Evolutionary conservation across 2,888 invertebrate genomes (phyloP).

Genomic region (Melieria omissa): DNA sequence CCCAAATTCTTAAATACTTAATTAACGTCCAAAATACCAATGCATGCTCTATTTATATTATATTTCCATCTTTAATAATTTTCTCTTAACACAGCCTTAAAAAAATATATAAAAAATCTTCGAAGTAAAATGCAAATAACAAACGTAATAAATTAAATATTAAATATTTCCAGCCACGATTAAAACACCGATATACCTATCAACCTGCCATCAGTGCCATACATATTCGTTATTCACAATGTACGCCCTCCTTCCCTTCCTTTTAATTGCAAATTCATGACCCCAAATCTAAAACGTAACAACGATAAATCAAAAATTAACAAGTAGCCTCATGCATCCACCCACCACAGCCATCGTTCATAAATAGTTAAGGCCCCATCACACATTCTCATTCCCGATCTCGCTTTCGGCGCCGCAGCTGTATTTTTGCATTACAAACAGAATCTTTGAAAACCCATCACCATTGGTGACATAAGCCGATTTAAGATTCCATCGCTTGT

Average conservation of each 20-base stretch:
- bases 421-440: conserved; percentile 35
- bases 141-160: background rate
- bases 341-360: background rate
- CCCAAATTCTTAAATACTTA: no score
- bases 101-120: background rate
- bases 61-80: no score
- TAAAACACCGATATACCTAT: no score
- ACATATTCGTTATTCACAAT: no score
- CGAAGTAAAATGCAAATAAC: background rate
- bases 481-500: conserved; percentile 52
- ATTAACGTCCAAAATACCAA: no score
- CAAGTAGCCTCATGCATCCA: conserved; percentile 20
- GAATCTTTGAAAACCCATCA: conserved; percentile 42
- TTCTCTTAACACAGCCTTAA: no score
- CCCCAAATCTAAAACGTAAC: background rate
- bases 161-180: background rate
- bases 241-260: no score
- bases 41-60: no score
- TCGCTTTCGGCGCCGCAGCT: conserved; percentile 17
- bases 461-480: conserved; percentile 64
- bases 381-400: conserved; percentile 9
- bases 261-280: no score
- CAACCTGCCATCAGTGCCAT: no score
- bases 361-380: conserved; percentile 2
- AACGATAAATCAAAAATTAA: conserved; percentile 26